Percentiles rank a stretch among this genome's conserved stretches.
phyloP scores from a whole-genome alignment of 2,888 invertebrate genomes.

The Gastrophysa polygoni region DNA sequence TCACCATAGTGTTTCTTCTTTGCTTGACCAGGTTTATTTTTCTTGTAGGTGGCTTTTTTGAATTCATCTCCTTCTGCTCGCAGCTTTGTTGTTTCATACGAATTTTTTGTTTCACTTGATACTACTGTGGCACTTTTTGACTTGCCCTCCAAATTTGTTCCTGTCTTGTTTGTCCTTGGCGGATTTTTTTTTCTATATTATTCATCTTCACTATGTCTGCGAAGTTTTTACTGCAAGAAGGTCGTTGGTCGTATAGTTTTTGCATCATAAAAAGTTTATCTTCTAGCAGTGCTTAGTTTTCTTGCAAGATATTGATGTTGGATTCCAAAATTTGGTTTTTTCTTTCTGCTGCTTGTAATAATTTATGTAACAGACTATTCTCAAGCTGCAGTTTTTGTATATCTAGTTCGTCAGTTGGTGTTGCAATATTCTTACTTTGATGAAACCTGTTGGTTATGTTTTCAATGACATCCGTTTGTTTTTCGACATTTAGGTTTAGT shows the following conservation, averaged over 20 bases:
- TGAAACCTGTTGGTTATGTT: neutral
- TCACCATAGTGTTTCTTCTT: conserved; percentile 10
- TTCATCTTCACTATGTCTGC: conserved; percentile 5
- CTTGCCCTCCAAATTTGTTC: neutral
- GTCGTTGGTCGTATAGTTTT: conserved; percentile 5
- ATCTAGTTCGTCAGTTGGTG: conserved; percentile 3
- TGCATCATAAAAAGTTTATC: conserved; percentile 6
- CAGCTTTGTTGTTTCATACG: neutral
- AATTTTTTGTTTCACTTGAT: neutral
- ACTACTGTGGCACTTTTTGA: neutral
- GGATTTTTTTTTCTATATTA: neutral
- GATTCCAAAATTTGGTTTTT: conserved; percentile 8
- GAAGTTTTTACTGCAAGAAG: conserved; percentile 2
- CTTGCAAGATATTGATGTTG: conserved; percentile 5
- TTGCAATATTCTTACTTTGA: neutral
- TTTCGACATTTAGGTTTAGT: conserved; percentile 7
- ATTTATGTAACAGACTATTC: conserved; percentile 4
- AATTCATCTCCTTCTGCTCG: neutral
- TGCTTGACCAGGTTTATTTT: neutral
- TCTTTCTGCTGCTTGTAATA: conserved; percentile 10
- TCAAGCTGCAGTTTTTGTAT: conserved; percentile 3
- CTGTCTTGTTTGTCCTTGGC: neutral
- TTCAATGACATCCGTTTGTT: conserved; percentile 6
- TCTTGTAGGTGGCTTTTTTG: neutral
- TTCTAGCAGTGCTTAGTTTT: conserved; percentile 11